phyloP scores from a whole-genome alignment of 1,140 invertebrate genomes.

The Bombus difficillimus region DNA sequence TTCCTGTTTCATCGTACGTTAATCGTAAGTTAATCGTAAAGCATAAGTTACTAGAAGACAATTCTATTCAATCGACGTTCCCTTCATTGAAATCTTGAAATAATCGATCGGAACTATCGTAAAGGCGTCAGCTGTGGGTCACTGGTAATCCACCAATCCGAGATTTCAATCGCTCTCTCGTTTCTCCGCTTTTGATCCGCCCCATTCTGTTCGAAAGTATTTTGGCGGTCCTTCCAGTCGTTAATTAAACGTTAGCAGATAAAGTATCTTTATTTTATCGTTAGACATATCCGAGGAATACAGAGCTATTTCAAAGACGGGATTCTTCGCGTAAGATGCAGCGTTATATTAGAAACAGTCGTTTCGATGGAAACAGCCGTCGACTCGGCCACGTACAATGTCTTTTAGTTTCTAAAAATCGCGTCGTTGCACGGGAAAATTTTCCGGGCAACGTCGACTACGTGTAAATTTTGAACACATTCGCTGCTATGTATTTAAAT shows the following conservation, averaged over 20 bases:
- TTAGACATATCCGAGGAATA: constrained; percentile 22
- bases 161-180: neutral
- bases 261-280: neutral
- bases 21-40: neutral
- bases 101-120: neutral
- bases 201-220: neutral
- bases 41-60: neutral
- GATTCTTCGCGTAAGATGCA: neutral
- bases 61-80: neutral
- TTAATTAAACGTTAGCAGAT: constrained; percentile 10
- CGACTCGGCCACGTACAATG: neutral
- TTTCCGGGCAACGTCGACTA: neutral
- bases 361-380: neutral
- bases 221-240: neutral
- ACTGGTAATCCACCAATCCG: neutral
- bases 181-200: neutral
- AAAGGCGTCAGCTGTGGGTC: neutral
- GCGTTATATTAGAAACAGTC: constrained; percentile 11
- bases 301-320: constrained; percentile 7
- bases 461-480: neutral
- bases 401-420: neutral
- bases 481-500: neutral
- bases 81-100: neutral
- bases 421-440: neutral
- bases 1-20: no score